Conservation (phyloP, 2,113 vertebrate species). For the Cyprinus carpio region DNA sequence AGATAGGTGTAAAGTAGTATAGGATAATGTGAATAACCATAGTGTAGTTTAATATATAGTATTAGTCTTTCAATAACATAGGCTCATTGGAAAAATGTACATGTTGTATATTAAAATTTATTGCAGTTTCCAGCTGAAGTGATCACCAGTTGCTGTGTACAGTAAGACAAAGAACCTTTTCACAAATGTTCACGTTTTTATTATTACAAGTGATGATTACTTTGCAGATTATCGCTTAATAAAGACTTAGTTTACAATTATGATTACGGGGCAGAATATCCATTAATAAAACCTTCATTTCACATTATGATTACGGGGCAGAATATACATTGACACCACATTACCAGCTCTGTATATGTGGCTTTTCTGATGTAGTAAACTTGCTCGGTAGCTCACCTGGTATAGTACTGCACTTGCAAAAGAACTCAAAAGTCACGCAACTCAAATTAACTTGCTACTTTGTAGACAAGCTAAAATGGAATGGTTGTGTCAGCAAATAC, state of each 20-base stretch:
- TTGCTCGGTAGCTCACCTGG: background rate
- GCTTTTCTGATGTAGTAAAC: background rate
- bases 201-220: no score
- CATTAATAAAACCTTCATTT: no score
- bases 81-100: no score
- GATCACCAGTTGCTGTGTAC: no score
- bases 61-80: background rate
- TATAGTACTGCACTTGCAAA: background rate
- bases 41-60: background rate
- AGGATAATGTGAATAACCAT: background rate
- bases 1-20: background rate
- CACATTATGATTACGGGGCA: no score
- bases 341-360: background rate
- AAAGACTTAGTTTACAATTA: no score
- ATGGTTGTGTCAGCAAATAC: background rate
- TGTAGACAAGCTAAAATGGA: background rate
- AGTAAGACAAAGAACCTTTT: no score
- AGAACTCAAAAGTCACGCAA: background rate
- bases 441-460: background rate
- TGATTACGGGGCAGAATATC: no score
- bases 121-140: no score
- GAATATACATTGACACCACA: background rate
- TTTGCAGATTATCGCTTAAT: no score
- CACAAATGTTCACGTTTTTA: no score
- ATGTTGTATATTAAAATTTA: no score